Evolutionary conservation across 2,888 invertebrate genomes (phyloP).

Genomic region (Drosophila macrospina): DNA sequence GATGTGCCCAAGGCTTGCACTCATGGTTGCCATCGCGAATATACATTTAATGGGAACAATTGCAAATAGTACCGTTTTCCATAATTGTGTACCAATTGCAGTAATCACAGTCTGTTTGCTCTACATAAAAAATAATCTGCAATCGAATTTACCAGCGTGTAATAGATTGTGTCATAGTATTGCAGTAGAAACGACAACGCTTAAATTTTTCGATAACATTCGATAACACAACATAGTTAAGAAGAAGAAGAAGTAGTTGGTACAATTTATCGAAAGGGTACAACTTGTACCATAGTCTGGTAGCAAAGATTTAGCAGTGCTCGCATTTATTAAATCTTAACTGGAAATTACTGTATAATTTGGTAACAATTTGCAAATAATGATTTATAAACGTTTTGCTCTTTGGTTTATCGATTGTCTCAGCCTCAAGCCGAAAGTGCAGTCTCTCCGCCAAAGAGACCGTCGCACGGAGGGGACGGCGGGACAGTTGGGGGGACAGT

Average conservation of each 20-base stretch:
- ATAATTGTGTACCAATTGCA: no score
- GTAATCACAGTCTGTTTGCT: no score
- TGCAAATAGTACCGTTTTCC: not conserved
- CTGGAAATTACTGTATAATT: conserved; percentile 48
- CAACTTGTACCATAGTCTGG: not conserved
- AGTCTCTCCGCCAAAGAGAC: conserved; percentile 18
- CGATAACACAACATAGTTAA: no score
- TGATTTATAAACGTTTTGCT: conserved; percentile 67
- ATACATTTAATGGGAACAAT: no score
- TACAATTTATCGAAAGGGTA: not conserved
- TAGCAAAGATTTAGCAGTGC: not conserved
- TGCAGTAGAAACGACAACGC: no score
- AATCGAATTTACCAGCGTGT: no score
- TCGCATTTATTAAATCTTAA: conserved; percentile 25
- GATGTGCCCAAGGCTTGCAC: not conserved
- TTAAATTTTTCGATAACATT: no score
- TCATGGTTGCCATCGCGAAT: not conserved
- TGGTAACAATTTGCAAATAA: conserved; percentile 59
- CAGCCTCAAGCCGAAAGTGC: conserved; percentile 31
- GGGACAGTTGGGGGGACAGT: not conserved
- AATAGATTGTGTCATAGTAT: no score
- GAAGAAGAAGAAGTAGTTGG: not conserved
- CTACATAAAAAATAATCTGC: no score
- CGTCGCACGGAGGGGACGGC: not conserved
- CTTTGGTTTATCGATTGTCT: conserved; percentile 46